Conservation (phyloP, 2,797 vertebrate species). For the Ptychadena robeensis region DNA sequence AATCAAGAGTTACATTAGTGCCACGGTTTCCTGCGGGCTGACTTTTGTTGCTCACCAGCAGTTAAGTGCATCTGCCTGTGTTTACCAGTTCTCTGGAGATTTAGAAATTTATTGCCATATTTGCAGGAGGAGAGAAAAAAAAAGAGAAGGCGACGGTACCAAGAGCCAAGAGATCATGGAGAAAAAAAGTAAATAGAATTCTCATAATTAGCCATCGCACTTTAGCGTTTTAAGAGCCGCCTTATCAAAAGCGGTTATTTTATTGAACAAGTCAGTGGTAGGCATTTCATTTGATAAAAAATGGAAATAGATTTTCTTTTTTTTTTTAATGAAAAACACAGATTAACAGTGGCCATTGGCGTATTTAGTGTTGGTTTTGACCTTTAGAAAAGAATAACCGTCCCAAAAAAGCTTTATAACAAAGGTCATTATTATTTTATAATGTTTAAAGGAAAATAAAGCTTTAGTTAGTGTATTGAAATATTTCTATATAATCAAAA, state of each 20-base stretch:
- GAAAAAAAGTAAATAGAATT: conserved; percentile 70
- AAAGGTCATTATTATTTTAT: too few species aligned
- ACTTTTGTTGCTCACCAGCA: conserved; percentile 80
- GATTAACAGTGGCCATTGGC: not conserved
- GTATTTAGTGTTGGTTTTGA: not conserved
- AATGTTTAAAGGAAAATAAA: too few species aligned
- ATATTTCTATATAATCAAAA: too few species aligned
- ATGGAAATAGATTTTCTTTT: not conserved
- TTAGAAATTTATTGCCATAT: conserved; percentile 81
- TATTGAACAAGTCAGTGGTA: not conserved
- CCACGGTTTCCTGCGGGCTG: conserved; percentile 76
- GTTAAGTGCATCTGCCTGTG: conserved; percentile 80
- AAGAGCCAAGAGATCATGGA: conserved; percentile 69
- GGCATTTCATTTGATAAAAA: not conserved
- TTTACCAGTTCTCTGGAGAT: conserved; percentile 79
- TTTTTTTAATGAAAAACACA: conserved; percentile 9
- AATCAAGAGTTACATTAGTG: conserved; percentile 87
- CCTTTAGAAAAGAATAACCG: not conserved
- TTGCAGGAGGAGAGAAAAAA: conserved; percentile 70
- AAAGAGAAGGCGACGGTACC: conserved; percentile 40
- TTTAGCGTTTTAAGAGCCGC: not conserved
- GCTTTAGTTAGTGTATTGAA: too few species aligned
- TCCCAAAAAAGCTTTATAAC: too few species aligned
- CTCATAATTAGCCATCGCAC: conserved; percentile 65
- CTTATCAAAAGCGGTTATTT: conserved; percentile 29